phyloP scores from a whole-genome alignment of 2,113 vertebrate genomes.

The Zapus hudsonius region DNA sequence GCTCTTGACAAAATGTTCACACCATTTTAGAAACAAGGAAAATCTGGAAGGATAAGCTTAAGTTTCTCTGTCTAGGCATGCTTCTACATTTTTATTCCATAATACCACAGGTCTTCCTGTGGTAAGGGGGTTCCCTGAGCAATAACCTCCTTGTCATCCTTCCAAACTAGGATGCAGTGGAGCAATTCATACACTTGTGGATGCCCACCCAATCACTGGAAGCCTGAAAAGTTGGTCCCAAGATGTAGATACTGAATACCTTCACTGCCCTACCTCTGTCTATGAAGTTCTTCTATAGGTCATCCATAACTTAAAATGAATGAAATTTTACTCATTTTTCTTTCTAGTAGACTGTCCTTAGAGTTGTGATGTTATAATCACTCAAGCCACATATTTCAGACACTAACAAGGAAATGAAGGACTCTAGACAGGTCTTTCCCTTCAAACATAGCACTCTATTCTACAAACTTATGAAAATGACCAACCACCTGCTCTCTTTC shows the following conservation, averaged over 20 bases:
- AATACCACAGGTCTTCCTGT: not conserved
- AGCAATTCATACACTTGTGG: not conserved
- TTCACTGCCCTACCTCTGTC: not conserved
- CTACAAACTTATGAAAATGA: not conserved
- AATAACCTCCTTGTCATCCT: not conserved
- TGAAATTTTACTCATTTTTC: not conserved
- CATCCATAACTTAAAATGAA: not conserved
- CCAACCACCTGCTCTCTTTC: not conserved
- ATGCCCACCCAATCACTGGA: not conserved
- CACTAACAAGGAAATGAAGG: not conserved
- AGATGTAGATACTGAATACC: not conserved
- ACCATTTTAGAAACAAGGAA: not conserved
- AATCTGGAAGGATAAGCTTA: not conserved
- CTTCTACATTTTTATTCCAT: not conserved
- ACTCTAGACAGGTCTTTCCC: not conserved
- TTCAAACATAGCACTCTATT: not conserved
- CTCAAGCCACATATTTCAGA: not conserved
- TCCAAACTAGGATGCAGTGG: not conserved
- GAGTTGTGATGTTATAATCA: not conserved
- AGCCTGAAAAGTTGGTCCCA: not conserved
- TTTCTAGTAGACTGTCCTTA: not conserved
- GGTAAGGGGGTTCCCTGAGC: not conserved
- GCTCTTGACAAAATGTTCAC: conserved; percentile 1
- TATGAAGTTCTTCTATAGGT: not conserved
- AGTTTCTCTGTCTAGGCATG: not conserved